Evolutionary conservation across 2,797 vertebrate genomes (phyloP), one percentile per base, ranked within the genome.

Genomic region (Tamandua tetradactyla): DNA sequence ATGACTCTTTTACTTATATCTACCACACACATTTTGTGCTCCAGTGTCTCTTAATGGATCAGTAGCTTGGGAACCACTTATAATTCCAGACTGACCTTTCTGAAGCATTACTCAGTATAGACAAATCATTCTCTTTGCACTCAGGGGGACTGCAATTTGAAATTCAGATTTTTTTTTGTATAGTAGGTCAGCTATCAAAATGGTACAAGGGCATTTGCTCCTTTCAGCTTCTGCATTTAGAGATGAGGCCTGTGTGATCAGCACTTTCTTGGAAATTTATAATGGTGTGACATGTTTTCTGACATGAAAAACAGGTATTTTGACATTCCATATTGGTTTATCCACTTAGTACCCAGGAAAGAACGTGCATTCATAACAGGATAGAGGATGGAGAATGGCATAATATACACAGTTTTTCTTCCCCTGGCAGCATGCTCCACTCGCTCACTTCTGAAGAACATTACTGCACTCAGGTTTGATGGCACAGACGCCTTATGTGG

Each of bases 191-290:
- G 30, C 62, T 68, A 80, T 17, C 74, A 37, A 92, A 86, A 89
- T 71, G 25, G 25, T 37, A 42, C 42, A 87, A 90, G 27, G 40
- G 37, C 27, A 75, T 55, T 75, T 75, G 80, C 30, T 83, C 49
- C 88, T 72, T 72, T 75, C 11, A 84, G 35, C 42, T 83, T 47
- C 71, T 59, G 52, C 55, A 55, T 91, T 44, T 78, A 57, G 37
- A 49, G 44, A 27, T 17, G 25, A 83, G 49, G 40, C 22, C 82
- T 49, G 32, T 52, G 57, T 79, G 55, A 32, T 22, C 62, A 82
- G 52, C 20, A 35, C 59, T 93, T 92, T 78, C 66, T 40, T 61
- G 75, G 59, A 94, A 96, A 87, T 64, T 2, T 85, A 85, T 87
- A 81, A 92, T 20, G 49, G 40, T 42, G 52, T 74, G 66, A 59